These are phyloP conservation scores for Lepidonotus clava DNA, from an alignment of 2,888 invertebrate species.

Conservation along the genomic window DNA sequence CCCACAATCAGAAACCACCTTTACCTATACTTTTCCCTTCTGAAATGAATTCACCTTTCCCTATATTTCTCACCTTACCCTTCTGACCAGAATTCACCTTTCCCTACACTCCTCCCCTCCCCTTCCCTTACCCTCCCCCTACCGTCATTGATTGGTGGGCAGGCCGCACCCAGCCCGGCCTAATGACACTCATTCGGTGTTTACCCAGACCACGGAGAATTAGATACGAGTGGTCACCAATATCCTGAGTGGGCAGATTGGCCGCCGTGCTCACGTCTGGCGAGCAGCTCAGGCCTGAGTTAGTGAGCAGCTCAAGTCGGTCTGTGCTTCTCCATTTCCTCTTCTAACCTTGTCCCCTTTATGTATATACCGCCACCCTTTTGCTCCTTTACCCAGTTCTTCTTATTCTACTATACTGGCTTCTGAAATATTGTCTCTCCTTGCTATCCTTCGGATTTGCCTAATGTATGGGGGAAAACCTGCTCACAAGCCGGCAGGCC, in stretches of 20 bases:
- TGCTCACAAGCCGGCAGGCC: too few relatives aligned
- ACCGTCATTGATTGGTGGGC: conserved; percentile 27
- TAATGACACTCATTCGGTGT: conserved; percentile 46
- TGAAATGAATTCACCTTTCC: background rate
- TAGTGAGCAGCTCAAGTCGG: too few relatives aligned
- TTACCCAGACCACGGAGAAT: conserved; percentile 46
- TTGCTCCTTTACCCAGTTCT: too few relatives aligned
- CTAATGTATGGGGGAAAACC: too few relatives aligned
- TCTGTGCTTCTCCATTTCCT: too few relatives aligned
- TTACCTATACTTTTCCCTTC: background rate
- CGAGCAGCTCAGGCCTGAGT: background rate
- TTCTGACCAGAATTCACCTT: background rate
- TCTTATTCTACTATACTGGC: too few relatives aligned
- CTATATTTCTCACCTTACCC: background rate
- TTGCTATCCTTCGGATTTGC: too few relatives aligned
- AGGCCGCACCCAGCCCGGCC: background rate
- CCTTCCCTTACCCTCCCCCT: too few relatives aligned
- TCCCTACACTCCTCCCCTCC: background rate
- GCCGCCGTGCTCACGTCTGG: background rate
- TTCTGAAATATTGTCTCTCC: too few relatives aligned
- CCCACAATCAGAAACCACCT: too few relatives aligned
- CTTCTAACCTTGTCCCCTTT: too few relatives aligned
- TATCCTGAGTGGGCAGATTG: conserved; percentile 46
- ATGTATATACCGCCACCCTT: too few relatives aligned
- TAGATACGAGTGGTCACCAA: conserved; percentile 43